Base-by-base conservation (phyloP, 2,797 vertebrate genomes). In the Melanotaenia trifasciata region DNA sequence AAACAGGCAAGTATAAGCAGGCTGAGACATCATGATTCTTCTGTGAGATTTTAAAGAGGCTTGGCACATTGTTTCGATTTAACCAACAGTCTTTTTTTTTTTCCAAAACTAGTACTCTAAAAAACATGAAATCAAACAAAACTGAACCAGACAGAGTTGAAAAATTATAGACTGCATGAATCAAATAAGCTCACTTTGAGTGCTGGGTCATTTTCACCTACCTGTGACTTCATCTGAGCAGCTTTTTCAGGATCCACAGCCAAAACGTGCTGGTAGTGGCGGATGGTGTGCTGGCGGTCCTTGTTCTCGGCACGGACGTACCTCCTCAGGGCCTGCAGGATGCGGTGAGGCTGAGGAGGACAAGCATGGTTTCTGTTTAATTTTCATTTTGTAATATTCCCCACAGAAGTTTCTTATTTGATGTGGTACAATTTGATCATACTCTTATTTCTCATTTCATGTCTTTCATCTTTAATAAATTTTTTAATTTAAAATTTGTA, bases 211-310 rank as follows among this genome's bases (percentile, higher is more conserved):
- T 56, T 56, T 65, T 40, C 51, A 65, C 92, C 58, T 78, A 99
- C 98, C 96, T 99, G 98, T 59, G 97, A 98, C 90, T 98, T 99
- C 97, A 99, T 98, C 93, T 99, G 98, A 0, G 96, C 96, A 0
- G 98, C 98, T 88, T 99, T 99, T 89, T 98, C 97, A 0, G 98
- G 98, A 85, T 99, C 98, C 51, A 99, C 98, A 0, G 96, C 97
- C 90, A 98, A 91, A 80, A 98, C 97, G 0, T 99, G 98, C 92
- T 99, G 97, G 92, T 98, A 99, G 75, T 99, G 98, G 54, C 96
- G 96, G 87, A 99, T 94, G 84, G 98, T 99, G 91, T 99, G 98
- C 81, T 98, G 96, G 4, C 96, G 95, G 87, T 99, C 98, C 87
- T 99, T 99, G 94, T 98, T 98, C 92, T 99, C 98, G 0, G 97